Conservation (phyloP, 2,888 invertebrate genomes). For the Ctenicera cuprea region DNA sequence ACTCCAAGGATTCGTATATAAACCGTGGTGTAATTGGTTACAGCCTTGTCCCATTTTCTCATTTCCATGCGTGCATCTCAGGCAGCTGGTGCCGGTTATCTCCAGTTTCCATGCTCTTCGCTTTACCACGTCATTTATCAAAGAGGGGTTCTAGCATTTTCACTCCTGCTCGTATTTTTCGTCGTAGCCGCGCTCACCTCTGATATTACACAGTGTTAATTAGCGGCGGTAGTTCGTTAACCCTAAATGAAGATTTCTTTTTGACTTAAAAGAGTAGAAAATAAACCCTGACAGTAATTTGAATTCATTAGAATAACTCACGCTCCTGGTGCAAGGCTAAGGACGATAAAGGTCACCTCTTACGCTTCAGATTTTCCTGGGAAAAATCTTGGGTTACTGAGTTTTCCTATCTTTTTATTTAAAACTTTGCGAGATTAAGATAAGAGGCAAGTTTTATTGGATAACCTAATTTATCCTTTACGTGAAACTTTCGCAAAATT, state of each 20-base stretch:
- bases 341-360: constrained; percentile 3
- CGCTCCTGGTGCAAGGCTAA: background rate
- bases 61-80: constrained; percentile 49
- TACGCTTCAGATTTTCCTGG: background rate
- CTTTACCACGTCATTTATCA: constrained; percentile 63
- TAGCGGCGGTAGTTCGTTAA: constrained; percentile 31
- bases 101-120: constrained; percentile 61
- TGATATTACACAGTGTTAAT: constrained; percentile 41
- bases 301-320: constrained; percentile 24
- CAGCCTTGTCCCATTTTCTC: constrained; percentile 44
- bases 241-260: constrained; percentile 36
- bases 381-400: background rate
- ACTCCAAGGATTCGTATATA: background rate
- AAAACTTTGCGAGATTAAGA: no score
- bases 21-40: constrained; percentile 35
- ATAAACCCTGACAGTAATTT: constrained; percentile 27
- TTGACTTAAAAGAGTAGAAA: constrained; percentile 24
- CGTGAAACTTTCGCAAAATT: no score
- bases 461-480: no score
- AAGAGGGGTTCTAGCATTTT: constrained; percentile 54
- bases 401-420: background rate
- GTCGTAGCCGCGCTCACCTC: constrained; percentile 18
- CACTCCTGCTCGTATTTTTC: constrained; percentile 47
- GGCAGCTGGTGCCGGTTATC: constrained; percentile 58
- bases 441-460: no score